A percentile compares a stretch with the other conserved stretches of the same genome.
These are phyloP conservation scores for Pygoscelis adeliae DNA, from an alignment of 2,113 vertebrate genomes.

Conservation along the genomic window DNA sequence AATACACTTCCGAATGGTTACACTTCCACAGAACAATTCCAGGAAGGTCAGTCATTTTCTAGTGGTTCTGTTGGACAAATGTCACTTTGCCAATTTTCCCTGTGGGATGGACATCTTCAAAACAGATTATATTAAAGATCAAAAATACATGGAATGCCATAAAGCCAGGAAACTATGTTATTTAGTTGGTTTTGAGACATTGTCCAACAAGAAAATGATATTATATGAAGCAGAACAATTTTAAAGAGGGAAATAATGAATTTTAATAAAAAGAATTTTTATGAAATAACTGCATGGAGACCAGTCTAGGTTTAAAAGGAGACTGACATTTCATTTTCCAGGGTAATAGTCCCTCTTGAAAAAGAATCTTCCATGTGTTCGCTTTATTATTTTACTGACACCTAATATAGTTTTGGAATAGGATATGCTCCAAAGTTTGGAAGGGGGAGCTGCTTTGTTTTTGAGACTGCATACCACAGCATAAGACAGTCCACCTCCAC, in stretches of 20 bases:
- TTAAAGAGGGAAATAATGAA: slow-evolving; percentile 66
- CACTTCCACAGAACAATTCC: slow-evolving; percentile 17
- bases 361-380: slow-evolving; percentile 73
- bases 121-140: slow-evolving; percentile 55
- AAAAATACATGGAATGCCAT: slow-evolving; percentile 33
- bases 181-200: slow-evolving; percentile 34
- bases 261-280: slow-evolving; percentile 66
- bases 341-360: slow-evolving; percentile 60
- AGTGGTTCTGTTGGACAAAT: background rate
- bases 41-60: background rate
- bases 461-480: slow-evolving; percentile 43
- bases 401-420: slow-evolving; percentile 73
- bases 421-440: slow-evolving; percentile 36
- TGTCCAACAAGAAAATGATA: slow-evolving; percentile 57
- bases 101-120: slow-evolving; percentile 2
- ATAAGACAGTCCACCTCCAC: slow-evolving; percentile 35
- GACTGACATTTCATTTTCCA: slow-evolving; percentile 54
- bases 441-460: slow-evolving; percentile 27
- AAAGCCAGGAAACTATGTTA: slow-evolving; percentile 12
- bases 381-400: slow-evolving; percentile 75
- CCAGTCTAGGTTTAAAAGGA: slow-evolving; percentile 70
- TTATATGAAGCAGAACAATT: slow-evolving; percentile 58
- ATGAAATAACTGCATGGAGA: slow-evolving; percentile 66
- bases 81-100: background rate
- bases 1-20: background rate